Conservation (phyloP, 2,797 vertebrate species). For the Sebastes diaconus region DNA sequence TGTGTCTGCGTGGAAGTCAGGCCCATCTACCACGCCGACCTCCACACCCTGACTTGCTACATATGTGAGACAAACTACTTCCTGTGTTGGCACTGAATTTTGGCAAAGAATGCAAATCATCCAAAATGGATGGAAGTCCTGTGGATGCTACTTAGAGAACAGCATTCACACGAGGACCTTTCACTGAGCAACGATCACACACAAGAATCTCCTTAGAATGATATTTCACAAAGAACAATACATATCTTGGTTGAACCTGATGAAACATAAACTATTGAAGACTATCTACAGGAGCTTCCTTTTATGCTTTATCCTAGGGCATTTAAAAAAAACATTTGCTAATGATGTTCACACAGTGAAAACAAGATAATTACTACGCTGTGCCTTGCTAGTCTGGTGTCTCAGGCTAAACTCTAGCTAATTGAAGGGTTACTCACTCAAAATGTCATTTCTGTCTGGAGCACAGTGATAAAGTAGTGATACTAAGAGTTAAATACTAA, state of each 20-base stretch:
- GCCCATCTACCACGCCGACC: not conserved
- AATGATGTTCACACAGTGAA: conserved; percentile 54
- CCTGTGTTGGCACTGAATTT: not conserved
- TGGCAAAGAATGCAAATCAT: not conserved
- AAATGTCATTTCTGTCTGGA: conserved; percentile 48
- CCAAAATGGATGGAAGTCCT: not conserved
- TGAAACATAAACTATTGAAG: not conserved
- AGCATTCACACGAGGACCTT: not conserved
- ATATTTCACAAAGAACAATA: not conserved
- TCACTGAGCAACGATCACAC: not conserved
- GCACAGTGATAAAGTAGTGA: conserved; percentile 35
- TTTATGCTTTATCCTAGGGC: not conserved
- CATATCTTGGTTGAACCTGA: not conserved
- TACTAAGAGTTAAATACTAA: conserved; percentile 26
- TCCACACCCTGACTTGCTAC: not conserved
- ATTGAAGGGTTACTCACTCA: conserved; percentile 48
- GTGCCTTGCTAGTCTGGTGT: conserved; percentile 17
- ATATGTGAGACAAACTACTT: not conserved
- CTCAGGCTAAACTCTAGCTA: conserved; percentile 37
- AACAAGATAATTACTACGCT: conserved; percentile 50
- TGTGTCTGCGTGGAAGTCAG: not conserved
- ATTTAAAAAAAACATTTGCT: conserved; percentile 32
- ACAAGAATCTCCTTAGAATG: not conserved
- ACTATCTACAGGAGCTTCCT: not conserved
- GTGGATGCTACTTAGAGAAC: not conserved